phyloP scores from a whole-genome alignment of 2,113 vertebrate genomes.

The Crotalus viridis region DNA sequence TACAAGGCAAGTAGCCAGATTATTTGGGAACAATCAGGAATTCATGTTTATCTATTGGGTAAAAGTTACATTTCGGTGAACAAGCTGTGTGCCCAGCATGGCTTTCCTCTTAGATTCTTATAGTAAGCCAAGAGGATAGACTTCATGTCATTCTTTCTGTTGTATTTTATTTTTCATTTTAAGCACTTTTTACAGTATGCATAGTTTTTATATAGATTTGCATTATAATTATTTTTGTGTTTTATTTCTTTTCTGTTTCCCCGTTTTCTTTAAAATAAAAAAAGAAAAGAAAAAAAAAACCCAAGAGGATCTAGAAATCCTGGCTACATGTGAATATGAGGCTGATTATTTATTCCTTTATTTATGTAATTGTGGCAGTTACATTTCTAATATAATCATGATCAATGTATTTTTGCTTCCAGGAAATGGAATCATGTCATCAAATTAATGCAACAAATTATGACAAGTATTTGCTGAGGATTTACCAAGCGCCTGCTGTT shows the following conservation, averaged over 20 bases:
- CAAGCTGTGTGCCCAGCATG: neutral
- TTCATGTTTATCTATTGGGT: neutral
- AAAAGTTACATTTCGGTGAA: neutral
- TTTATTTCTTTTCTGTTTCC: neutral
- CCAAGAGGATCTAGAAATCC: neutral
- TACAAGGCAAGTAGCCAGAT: neutral
- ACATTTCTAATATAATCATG: neutral
- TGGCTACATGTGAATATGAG: neutral
- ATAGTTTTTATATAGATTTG: neutral
- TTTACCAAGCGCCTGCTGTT: neutral
- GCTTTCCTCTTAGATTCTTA: neutral
- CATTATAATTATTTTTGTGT: neutral
- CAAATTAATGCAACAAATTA: neutral
- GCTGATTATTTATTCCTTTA: neutral
- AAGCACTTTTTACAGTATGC: neutral
- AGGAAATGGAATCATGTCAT: neutral
- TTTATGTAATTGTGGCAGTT: fast-evolving
- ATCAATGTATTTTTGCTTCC: neutral
- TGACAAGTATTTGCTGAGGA: neutral
- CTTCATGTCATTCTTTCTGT: neutral
- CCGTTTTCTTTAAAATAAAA: neutral
- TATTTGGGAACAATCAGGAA: neutral
- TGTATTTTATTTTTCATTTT: neutral
- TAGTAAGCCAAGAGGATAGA: neutral
- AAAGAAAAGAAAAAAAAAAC: neutral